Base-by-base conservation (phyloP, 2,888 invertebrate genomes). In the Cataglyphis rosenhaueri region DNA sequence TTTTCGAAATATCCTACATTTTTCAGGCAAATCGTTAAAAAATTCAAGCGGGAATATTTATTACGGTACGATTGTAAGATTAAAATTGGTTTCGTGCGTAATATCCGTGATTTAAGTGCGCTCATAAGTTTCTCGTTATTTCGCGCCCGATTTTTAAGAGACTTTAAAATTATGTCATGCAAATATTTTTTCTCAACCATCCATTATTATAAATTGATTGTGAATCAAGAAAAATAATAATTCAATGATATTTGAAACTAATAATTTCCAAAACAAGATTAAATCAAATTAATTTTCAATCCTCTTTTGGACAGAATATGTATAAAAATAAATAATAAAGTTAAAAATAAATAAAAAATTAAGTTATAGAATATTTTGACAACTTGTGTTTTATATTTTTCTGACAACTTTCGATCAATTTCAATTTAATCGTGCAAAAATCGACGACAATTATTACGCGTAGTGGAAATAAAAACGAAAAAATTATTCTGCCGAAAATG, bases 81-180 rank as follows among this genome's bases (percentile, higher is more conserved):
- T 68, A 68, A 68, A 52, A 57, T 76, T 15, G 48, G 29, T 32
- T 66, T 44, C 29, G 48, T 55, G 66, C 29, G 48, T 55, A 76
- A 52, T 25, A 25, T 15, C 25, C 41, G 62, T 48, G 66, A 52
- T 44, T 74, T 74, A 61, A 6, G 8, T 10, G 18, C 18, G 62
- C 29, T 41, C 32, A 6, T n/a, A 32, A 74, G 18, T 18, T 32
- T 41, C 32, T 59, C 15, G 41, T 29, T 44, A 61, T 41, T 61
- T 73, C 8, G 9, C 29, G 29, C 21, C 44, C 21, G 21, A 62
- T 62, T 21, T 64, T 64, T 64, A 48, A 74, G 35, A 48, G 74
- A 21, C 32, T 48, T 75, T 6, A 35, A 32, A 48, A 32, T 75
- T 71, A 25, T 8, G 18, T 5, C 18, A 6, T 18, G 10, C 35